Base-by-base conservation (phyloP, 2,888 invertebrate genomes). In the Macrosiphum euphorbiae region DNA sequence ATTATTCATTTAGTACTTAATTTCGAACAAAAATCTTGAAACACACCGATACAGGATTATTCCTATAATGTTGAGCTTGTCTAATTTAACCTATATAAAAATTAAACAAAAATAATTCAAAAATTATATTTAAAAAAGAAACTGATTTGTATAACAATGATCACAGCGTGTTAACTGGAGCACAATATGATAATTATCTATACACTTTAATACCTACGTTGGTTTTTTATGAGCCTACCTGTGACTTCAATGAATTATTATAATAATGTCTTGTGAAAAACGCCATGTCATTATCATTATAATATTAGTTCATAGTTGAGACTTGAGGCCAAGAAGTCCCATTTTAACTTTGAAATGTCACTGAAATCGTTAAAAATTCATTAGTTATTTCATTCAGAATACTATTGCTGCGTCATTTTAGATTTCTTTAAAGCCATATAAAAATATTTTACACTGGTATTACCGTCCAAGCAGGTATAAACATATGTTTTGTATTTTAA, bases 141-240 rank as follows among this genome's bases (percentile, higher is more conserved):
- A 89, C 61, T 41, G 44, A 61, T 89, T 89, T 89, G 89, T 61
- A 47, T 61, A 61, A 89, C 61, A 61, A 88, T 35, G 26, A 89
- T 61, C n/a, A 10, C 89, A 26, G 86, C 61, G n/a, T 61, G 61
- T 61, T 89, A 61, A 61, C n/a, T 89, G 61, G 89, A 89, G 89
- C 89, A 61, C 89, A 89, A 89, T 89, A 86, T 86, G 47, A 89
- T 89, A 89, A 89, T 89, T 89, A 89, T 89, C 44, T 61, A 47
- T n/a, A 88, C 26, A 26, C 41, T 55, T 8, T 78, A 78, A 41
- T 78, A 78, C 78, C 78, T 16, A n/a, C 8, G 86, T 47, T 86
- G 47, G n/a, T 89, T 89, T 89, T 89, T 61, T 28, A 61, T n/a
- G 44, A 89, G 44, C 89, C n/a, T 78, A 78, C 20, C 78, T 89